Percentiles rank a stretch among this genome's conserved stretches.
Evolutionary conservation across 1,140 invertebrate genomes (phyloP).

Genomic region (Ooceraea biroi): DNA sequence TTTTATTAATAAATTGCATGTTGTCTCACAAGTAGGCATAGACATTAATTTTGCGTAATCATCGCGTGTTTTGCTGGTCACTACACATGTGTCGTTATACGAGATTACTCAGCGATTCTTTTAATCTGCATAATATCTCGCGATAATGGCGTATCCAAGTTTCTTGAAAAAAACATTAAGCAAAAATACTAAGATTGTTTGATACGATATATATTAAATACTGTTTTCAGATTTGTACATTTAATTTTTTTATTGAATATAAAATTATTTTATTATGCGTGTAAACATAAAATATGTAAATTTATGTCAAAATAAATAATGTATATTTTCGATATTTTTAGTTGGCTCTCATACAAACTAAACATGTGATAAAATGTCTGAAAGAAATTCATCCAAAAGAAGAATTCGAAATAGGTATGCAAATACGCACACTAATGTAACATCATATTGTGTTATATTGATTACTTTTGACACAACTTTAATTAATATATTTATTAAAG

Average conservation of each 20-base stretch:
- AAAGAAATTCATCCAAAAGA: constrained; percentile 90
- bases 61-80: not conserved
- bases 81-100: not conserved
- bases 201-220: no score
- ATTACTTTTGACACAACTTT: not conserved
- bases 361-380: constrained; percentile 90
- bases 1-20: not conserved
- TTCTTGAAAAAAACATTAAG: no score
- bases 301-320: not conserved
- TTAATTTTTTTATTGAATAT: no score
- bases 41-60: constrained; percentile 1
- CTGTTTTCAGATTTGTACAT: no score
- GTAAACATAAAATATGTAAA: no score
- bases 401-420: constrained; percentile 92
- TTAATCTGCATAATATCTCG: constrained; percentile 40
- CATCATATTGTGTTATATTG: constrained; percentile 9
- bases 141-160: constrained; percentile 24
- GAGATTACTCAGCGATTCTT: constrained; percentile 20
- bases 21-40: not conserved
- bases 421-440: constrained; percentile 52
- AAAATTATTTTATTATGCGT: no score
- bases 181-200: no score
- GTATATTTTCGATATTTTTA: constrained; percentile 84
- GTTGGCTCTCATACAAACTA: constrained; percentile 93
- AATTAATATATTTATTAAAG: constrained; percentile 6